Evolutionary conservation across 2,113 vertebrate species (phyloP), one percentile per base, ranked within the genome.

Genomic region (Anguilla japonica): DNA sequence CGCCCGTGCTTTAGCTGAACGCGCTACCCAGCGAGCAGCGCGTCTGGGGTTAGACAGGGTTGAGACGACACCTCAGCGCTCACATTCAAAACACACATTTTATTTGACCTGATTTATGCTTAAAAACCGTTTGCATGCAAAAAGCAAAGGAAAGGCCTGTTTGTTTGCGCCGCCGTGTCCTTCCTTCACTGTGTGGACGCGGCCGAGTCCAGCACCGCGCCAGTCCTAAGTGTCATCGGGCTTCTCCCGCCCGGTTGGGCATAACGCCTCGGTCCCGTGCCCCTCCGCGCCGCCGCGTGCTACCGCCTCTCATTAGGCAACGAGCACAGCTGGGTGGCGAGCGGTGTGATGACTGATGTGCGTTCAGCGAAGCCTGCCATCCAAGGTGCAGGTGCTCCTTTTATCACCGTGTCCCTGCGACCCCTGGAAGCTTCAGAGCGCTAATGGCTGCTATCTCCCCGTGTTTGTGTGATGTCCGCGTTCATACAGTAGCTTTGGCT

Each of bases 401-500:
- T 20, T 22, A 26, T 67, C 18, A 2, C 13, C 50, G 5, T 67
- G 60, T 8, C 22, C 22, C 60, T 67, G 16, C 22, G 60, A 4
- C 26, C 18, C 20, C 60, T 67, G 60, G 3, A 26, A 67, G 22
- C 8, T 5, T 67, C 22, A 26, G 60, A 26, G 18, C 60, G 2
- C 20, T 67, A 67, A 67, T 67, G 60, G 18, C 60, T 53, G 8
- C 50, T 14, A 11, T 13, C 20, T 26, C 18, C 22, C 60, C 60
- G 22, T 26, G 26, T 26, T 2, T 1, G 1, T 26, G 60, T 26
- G 60, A 22, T 26, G 18, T 67, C 18, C 22, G 60, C 26, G 18
- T 26, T 67, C 60, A 34, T 34, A 34, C 34, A 34, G 56, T 87
- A 81, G 89, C 88, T 91, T 39, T 87, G 20, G 81, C 79, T 86